Conservation (phyloP, 2,888 invertebrate genomes). For the Horisme vitalbata region DNA sequence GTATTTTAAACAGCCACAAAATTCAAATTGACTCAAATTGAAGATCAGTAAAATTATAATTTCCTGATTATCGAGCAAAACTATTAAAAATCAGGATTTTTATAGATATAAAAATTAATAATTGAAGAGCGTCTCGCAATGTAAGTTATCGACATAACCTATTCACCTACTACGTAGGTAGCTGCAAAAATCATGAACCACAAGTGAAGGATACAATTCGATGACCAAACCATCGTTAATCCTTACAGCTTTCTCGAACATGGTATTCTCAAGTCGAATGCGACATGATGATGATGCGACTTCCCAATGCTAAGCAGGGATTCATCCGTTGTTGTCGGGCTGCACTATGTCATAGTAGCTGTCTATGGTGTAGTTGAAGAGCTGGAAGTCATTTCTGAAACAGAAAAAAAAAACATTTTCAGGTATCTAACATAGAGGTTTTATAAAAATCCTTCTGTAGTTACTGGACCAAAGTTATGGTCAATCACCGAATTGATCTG, state of each 20-base stretch:
- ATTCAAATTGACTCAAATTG: slow-evolving; percentile 15
- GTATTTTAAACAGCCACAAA: slow-evolving; percentile 2
- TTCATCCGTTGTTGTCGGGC: slow-evolving; percentile 65
- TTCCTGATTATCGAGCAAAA: too few species aligned
- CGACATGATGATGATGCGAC: slow-evolving; percentile 25
- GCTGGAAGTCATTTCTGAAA: slow-evolving; percentile 91
- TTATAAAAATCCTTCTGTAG: too few species aligned
- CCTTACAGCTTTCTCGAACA: not conserved
- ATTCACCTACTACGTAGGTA: too few species aligned
- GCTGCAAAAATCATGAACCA: too few species aligned
- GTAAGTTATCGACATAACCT: too few species aligned
- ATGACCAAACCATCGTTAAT: slow-evolving; percentile 4
- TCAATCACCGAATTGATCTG: too few species aligned
- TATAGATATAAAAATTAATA: too few species aligned
- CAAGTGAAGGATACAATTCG: not conserved
- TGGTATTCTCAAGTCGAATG: slow-evolving; percentile 1
- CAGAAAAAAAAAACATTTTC: slow-evolving; percentile 29
- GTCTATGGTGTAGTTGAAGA: slow-evolving; percentile 92
- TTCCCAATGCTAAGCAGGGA: slow-evolving; percentile 9
- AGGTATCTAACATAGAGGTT: too few species aligned
- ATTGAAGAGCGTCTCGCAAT: too few species aligned
- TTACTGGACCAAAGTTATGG: too few species aligned
- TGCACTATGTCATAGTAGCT: slow-evolving; percentile 85
- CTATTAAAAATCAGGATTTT: too few species aligned
- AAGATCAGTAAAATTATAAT: slow-evolving; percentile 5